phyloP scores from a whole-genome alignment of 2,888 invertebrate genomes.

The Horisme vitalbata region DNA sequence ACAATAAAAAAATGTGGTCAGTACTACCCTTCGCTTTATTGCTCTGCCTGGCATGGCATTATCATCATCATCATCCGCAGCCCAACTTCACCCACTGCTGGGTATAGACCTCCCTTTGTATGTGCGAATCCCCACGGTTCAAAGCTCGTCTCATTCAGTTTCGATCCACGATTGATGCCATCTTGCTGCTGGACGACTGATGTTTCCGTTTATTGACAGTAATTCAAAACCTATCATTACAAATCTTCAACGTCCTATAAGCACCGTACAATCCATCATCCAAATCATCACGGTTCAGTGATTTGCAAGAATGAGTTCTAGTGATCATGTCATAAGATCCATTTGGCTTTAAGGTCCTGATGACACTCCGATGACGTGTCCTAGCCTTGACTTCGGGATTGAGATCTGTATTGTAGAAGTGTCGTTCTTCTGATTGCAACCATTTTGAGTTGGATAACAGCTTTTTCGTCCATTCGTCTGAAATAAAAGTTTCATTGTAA shows the following conservation, averaged over 20 bases:
- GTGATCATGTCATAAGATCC: constrained; percentile 71
- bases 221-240: constrained; percentile 47
- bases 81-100: too few species aligned
- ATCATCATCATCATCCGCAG: too few species aligned
- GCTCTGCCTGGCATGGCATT: too few species aligned
- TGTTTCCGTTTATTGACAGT: background rate
- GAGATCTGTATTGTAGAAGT: constrained; percentile 69
- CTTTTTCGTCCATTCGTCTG: constrained; percentile 88
- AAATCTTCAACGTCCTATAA: constrained; percentile 65
- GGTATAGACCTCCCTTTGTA: too few species aligned
- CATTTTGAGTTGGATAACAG: constrained; percentile 86
- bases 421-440: constrained; percentile 86
- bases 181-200: too few species aligned
- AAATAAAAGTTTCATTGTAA: too few species aligned
- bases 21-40: too few species aligned
- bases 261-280: constrained; percentile 68
- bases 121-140: too few species aligned
- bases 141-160: too few species aligned
- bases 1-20: too few species aligned
- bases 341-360: constrained; percentile 37
- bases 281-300: constrained; percentile 61
- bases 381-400: constrained; percentile 55
- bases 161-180: too few species aligned
- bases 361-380: constrained; percentile 55
- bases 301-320: constrained; percentile 67